These are phyloP conservation scores for Oceanodroma tethys DNA, from an alignment of 2,113 vertebrate genomes.

Conservation along the genomic window DNA sequence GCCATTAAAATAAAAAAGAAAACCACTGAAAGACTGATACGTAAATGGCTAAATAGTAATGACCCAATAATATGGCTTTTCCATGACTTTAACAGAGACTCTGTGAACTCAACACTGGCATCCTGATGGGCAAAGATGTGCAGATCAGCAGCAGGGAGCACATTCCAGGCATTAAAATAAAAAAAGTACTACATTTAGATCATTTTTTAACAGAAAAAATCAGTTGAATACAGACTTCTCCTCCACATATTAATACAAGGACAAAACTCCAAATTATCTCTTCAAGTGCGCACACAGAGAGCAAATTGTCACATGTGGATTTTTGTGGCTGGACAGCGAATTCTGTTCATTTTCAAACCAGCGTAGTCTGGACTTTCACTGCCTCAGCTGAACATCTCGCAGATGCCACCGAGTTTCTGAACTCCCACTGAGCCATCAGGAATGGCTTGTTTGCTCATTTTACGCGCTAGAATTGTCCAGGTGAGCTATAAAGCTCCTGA, in stretches of 20 bases:
- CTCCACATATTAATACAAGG: neutral
- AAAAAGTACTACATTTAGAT: neutral
- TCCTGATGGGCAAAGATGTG: neutral
- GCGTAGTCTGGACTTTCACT: neutral
- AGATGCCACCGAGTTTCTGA: neutral
- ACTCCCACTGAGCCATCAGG: neutral
- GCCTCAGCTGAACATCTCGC: neutral
- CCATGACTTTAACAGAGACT: neutral
- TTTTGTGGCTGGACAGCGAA: neutral
- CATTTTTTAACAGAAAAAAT: neutral
- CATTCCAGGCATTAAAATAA: neutral
- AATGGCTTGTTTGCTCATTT: neutral
- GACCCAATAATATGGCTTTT: neutral
- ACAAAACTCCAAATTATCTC: neutral
- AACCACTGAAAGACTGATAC: neutral
- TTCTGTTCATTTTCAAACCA: neutral
- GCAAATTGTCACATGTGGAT: neutral
- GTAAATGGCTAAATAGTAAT: neutral
- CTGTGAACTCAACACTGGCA: neutral
- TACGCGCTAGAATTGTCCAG: neutral
- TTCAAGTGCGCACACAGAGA: neutral
- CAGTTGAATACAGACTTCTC: neutral
- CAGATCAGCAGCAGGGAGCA: neutral
- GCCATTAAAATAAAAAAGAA: neutral
- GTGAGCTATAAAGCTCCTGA: neutral